Evolutionary conservation across 2,797 vertebrate genomes (phyloP), one percentile per base, ranked within the genome.

Genomic region (Amazona ochrocephala): DNA sequence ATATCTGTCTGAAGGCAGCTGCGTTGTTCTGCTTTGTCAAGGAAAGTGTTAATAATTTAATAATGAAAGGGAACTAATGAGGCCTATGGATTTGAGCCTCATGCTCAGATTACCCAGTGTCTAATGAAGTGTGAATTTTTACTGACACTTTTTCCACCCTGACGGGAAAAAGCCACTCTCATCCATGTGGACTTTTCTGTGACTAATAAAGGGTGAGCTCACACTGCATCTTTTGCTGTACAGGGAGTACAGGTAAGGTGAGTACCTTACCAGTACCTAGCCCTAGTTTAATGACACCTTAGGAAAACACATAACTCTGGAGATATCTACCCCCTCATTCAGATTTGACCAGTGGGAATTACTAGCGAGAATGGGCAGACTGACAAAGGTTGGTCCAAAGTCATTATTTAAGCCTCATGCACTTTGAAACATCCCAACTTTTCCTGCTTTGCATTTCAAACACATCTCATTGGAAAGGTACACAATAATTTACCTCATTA

Each of bases 41-140:
- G 81, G 72, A 95, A 93, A 94, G 68, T 94, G 81, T 90, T 95
- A 96, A 95, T 90, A 96, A 95, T 95, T 96, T 95, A 97, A 95
- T 96, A 95, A 96, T 37, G 80, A 96, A 95, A 94, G 74, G 54
- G 71, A 95, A 94, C 74, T 96, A 95, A 95, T 95, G 93, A 96
- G 74, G 83, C 90, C 85, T 68, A 90, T 82, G 92, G 96, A 95
- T 94, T 88, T 84, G 74, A 95, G 94, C 88, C 96, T 95, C 90
- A 81, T 76, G 90, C 85, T 95, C 94, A 56, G 90, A 94, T 93
- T 97, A 93, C 90, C 88, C 93, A 92, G 91, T 67, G 53, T 89
- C 89, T 94, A 94, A 96, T 95, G 89, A 96, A 95, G 93, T 91
- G 75, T 90, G 90, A 95, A 88, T 95, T 96, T 90, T 93, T 92